A percentile compares a stretch with the other conserved stretches of the same genome.
These are phyloP conservation scores for Drosophila littoralis DNA, from an alignment of 1,140 invertebrate genomes.

Conservation along the genomic window DNA sequence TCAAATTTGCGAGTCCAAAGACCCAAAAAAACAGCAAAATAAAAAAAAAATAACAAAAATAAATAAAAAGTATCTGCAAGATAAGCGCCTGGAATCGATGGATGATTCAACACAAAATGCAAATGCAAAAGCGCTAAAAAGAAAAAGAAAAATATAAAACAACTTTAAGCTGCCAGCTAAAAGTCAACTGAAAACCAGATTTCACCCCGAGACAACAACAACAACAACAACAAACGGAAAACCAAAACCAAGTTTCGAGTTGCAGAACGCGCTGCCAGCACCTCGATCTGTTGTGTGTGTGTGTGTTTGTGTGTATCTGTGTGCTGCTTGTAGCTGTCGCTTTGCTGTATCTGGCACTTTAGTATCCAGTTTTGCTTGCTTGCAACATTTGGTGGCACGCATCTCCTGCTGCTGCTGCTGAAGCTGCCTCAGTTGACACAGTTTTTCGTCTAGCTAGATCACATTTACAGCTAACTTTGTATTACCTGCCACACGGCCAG, in stretches of 20 bases:
- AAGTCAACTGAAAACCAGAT: constrained; percentile 69
- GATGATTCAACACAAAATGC: constrained; percentile 76
- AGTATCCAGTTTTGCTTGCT: constrained; percentile 27
- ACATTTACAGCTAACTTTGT: constrained; percentile 38
- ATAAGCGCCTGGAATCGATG: constrained; percentile 67
- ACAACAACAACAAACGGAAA: constrained; percentile 47
- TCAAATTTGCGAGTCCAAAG: constrained; percentile 59
- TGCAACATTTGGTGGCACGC: constrained; percentile 40
- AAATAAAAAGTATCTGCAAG: constrained; percentile 60
- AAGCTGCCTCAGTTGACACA: constrained; percentile 53
- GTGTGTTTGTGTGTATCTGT: constrained; percentile 3
- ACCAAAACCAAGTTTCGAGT: constrained; percentile 64
- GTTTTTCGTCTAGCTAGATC: constrained; percentile 41
- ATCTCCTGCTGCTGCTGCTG: constrained; percentile 27
- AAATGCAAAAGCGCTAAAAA: constrained; percentile 62
- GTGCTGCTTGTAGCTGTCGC: too few species aligned
- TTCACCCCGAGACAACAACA: constrained; percentile 53
- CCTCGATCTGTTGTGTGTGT: constrained; percentile 28
- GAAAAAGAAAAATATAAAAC: background rate
- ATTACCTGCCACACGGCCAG: constrained; percentile 12
- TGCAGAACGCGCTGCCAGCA: constrained; percentile 51
- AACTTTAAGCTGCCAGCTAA: constrained; percentile 19
- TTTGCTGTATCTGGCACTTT: background rate
- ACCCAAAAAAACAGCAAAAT: constrained; percentile 65
- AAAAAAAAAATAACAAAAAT: too few species aligned